Conservation (phyloP, 1,140 invertebrate species). For the Tigriopus japonicus region DNA sequence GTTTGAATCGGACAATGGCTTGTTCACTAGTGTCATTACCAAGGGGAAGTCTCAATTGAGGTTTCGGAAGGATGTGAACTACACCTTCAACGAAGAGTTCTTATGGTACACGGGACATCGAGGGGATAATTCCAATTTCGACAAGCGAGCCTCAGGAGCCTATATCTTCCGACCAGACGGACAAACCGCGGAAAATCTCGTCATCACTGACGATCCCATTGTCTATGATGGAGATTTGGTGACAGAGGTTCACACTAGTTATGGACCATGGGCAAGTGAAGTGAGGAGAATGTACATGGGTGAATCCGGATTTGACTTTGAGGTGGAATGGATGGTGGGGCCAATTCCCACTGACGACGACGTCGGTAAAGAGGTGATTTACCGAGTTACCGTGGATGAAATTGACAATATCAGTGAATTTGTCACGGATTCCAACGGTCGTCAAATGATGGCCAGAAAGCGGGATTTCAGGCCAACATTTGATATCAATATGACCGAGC, state of each 20-base stretch:
- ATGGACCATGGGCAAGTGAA: constrained; percentile 44
- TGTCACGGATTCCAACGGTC: neutral
- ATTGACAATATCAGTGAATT: neutral
- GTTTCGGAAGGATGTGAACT: neutral
- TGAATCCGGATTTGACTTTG: constrained; percentile 27
- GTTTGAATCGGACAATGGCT: no score
- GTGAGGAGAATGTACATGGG: neutral
- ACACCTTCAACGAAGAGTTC: neutral
- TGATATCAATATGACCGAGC: constrained; percentile 30
- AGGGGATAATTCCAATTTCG: constrained; percentile 8
- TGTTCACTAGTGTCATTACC: no score
- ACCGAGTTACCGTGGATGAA: constrained; percentile 32
- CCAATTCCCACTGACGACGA: constrained; percentile 52
- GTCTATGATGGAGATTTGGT: constrained; percentile 40
- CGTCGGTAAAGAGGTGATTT: constrained; percentile 62
- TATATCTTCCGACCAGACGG: constrained; percentile 61
- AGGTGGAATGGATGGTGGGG: constrained; percentile 82
- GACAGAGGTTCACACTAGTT: constrained; percentile 57
- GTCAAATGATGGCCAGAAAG: neutral
- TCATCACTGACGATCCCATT: neutral
- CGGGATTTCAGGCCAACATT: neutral
- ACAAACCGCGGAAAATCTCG: neutral
- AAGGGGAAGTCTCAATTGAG: no score
- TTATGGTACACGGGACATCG: neutral
- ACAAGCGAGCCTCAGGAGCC: constrained; percentile 46